Percentiles rank a stretch among this genome's conserved stretches.
Evolutionary conservation across 2,113 vertebrate genomes (phyloP).

Genomic region (Cettia cetti): DNA sequence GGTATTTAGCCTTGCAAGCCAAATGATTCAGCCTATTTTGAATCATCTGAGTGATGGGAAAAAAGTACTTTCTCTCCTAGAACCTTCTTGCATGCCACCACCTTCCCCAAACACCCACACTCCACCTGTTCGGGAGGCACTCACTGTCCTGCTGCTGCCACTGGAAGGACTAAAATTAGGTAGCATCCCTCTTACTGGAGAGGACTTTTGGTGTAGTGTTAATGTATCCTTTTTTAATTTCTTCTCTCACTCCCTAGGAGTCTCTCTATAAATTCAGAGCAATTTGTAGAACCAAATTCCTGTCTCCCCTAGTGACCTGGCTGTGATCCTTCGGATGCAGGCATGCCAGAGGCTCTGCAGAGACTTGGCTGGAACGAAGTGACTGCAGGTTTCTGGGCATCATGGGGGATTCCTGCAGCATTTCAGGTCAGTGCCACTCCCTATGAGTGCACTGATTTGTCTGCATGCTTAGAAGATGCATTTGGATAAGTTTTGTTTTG

Average conservation of each 20-base stretch:
- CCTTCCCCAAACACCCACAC: constrained; percentile 33
- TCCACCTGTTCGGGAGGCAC: constrained; percentile 22
- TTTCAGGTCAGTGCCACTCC: background rate
- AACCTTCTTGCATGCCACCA: background rate
- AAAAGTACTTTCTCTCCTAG: background rate
- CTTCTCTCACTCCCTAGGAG: background rate
- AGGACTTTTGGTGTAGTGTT: background rate
- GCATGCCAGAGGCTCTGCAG: background rate
- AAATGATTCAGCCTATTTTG: constrained; percentile 22
- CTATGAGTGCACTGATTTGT: background rate
- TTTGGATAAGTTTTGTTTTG: background rate
- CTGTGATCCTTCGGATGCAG: background rate
- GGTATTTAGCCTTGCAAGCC: background rate
- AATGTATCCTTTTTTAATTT: background rate
- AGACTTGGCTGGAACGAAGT: background rate
- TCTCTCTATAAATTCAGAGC: background rate
- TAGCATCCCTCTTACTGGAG: background rate
- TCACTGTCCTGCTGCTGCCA: background rate
- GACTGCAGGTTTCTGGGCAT: constrained; percentile 2
- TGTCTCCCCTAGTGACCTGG: background rate
- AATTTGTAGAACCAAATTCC: background rate
- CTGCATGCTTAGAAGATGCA: background rate
- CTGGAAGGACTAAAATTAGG: constrained; percentile 37
- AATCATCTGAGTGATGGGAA: background rate
- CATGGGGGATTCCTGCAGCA: background rate